Percentiles rank a stretch among this genome's conserved stretches.
Evolutionary conservation across 2,797 vertebrate species (phyloP).

Genomic region (Spheniscus humboldti): DNA sequence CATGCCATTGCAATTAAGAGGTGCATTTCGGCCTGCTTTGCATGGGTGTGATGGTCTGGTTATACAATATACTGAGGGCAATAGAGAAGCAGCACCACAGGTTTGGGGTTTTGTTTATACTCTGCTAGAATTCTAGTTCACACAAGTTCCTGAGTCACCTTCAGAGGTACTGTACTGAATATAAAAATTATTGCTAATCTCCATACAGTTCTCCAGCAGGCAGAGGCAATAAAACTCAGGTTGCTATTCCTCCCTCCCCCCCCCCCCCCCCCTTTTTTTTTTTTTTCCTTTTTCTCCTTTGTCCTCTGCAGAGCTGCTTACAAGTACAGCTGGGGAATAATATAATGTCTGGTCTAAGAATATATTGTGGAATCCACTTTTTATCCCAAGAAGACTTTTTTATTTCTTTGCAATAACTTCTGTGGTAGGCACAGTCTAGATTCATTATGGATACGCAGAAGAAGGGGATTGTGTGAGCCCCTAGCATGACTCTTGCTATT

Average conservation of each 20-base stretch:
- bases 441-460: neutral
- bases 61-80: neutral
- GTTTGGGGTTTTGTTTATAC: neutral
- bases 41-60: neutral
- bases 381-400: neutral
- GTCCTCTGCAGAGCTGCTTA: slow-evolving; percentile 22
- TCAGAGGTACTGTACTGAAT: slow-evolving; percentile 33
- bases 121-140: neutral
- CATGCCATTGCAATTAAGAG: neutral
- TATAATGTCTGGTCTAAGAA: neutral
- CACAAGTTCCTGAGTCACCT: slow-evolving; percentile 38
- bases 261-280: accelerated
- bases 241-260: neutral
- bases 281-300: neutral
- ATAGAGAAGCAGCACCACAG: neutral
- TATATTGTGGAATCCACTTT: slow-evolving; percentile 27
- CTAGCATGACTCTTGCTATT: neutral
- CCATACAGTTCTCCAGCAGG: slow-evolving; percentile 38
- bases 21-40: neutral
- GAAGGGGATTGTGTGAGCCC: neutral
- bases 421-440: neutral
- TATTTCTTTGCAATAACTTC: slow-evolving; percentile 30
- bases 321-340: slow-evolving; percentile 34
- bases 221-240: slow-evolving; percentile 48
- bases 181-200: slow-evolving; percentile 61